Evolutionary conservation across 2,797 vertebrate genomes (phyloP).

Genomic region (Rhynchotus rufescens): DNA sequence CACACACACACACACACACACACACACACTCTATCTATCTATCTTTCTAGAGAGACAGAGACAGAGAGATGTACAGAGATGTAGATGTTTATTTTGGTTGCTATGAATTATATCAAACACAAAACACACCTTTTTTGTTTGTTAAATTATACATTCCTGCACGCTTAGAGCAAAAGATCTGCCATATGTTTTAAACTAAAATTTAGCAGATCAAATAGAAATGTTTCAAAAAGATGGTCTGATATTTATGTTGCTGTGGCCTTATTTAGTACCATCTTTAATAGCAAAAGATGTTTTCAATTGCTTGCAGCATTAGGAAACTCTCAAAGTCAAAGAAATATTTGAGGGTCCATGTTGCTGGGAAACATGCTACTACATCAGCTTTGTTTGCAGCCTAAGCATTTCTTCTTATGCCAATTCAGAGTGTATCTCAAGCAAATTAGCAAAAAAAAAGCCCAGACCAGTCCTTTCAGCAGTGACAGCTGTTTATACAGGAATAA

Average conservation of each 20-base stretch:
- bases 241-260: background rate
- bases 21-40: background rate
- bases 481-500: conserved; percentile 35
- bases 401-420: conserved; percentile 7
- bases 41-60: too few relatives aligned
- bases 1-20: too few relatives aligned
- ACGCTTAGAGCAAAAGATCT: background rate
- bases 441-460: background rate
- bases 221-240: background rate
- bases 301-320: background rate
- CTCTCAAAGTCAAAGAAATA: background rate
- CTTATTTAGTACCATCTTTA: background rate
- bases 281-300: background rate
- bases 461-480: background rate
- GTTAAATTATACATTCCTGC: background rate
- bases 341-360: background rate
- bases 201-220: background rate
- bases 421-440: background rate
- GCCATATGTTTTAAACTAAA: background rate
- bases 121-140: background rate
- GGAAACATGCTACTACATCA: background rate
- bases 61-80: background rate
- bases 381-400: background rate
- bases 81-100: background rate
- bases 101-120: background rate